phyloP scores from a whole-genome alignment of 1,140 invertebrate genomes.

The Reticulitermes speratus region DNA sequence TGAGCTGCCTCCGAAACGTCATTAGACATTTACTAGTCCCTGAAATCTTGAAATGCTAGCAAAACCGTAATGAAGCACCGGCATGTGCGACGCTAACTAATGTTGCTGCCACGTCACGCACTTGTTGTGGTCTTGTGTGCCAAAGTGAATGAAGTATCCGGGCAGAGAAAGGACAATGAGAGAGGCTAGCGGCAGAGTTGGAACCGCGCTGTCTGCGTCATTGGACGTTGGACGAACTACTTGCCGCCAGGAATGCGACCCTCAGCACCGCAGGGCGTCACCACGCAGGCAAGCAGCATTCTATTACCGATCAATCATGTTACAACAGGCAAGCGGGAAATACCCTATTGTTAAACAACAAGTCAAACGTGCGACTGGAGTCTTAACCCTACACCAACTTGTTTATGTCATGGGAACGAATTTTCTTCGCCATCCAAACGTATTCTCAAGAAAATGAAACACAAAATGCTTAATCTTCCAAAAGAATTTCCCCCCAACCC shows the following conservation, averaged over 20 bases:
- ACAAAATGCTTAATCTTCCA: background rate
- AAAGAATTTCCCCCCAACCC: background rate
- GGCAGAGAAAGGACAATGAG: background rate
- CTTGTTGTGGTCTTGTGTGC: too few relatives aligned
- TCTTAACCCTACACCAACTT: background rate
- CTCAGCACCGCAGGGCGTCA: background rate
- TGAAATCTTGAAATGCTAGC: too few relatives aligned
- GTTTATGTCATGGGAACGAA: background rate
- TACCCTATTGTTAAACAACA: background rate
- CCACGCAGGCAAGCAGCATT: background rate
- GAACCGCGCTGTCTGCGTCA: background rate
- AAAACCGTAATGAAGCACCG: too few relatives aligned
- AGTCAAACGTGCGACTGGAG: background rate
- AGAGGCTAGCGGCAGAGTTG: background rate
- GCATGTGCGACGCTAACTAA: too few relatives aligned
- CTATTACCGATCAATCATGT: slow-evolving; percentile 1
- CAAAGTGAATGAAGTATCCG: too few relatives aligned
- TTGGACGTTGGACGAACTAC: background rate
- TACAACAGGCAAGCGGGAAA: background rate
- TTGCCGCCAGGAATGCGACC: background rate
- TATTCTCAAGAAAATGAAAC: background rate
- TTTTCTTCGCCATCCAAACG: background rate
- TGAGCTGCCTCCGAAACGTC: too few relatives aligned
- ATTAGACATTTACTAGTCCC: too few relatives aligned
- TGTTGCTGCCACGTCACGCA: too few relatives aligned